Evolutionary conservation across 1,140 invertebrate species (phyloP), one percentile per base, ranked within the genome.

Genomic region (Trichonephila clavipes): DNA sequence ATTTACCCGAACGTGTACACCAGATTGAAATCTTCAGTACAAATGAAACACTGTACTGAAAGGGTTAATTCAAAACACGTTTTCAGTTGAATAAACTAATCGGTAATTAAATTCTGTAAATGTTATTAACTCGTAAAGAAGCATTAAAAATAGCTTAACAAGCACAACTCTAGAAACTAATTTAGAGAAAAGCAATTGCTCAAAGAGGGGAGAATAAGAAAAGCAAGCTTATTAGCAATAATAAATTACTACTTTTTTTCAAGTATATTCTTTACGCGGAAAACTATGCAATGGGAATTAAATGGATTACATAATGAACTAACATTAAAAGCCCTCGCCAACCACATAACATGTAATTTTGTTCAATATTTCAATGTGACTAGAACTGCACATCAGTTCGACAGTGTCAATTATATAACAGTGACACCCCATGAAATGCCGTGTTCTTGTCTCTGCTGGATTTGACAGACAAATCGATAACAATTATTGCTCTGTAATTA

Each of bases 401-500:
- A 77, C 19, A 28, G 61, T 64, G 61, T 88, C 86, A 88, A 88
- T 88, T 88, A 88, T n/a, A 16, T 19, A 28, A 28, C 24, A 58
- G 82, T 83, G 86, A 88, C 86, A 88, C 86, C 59, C n/a, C 86
- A 16, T 61, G 83, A 58, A 61, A 61, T 28, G 40, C 40, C 40
- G 18, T 51, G 86, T 64, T 77, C 72, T 77, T 77, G 72, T 77
- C 72, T 16, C 34, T 40, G 72, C 72, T 7, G 72, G 72, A 77
- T 34, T 51, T 77, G 72, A 77, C 72, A 77, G 72, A 64, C 86
- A 64, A 88, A 88, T 88, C 86, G 86, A 64, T 88, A 58, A 58
- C 86, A 88, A 88, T 88, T 88, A 88, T 64, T 62, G n/a, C 59
- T 64, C 59, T 62, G 34, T 88, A 88, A 88, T 88, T 88, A 64